A percentile compares a stretch with the other conserved stretches of the same genome.
phyloP scores from a whole-genome alignment of 1,140 invertebrate species.

The Cataglyphis hispanica region DNA sequence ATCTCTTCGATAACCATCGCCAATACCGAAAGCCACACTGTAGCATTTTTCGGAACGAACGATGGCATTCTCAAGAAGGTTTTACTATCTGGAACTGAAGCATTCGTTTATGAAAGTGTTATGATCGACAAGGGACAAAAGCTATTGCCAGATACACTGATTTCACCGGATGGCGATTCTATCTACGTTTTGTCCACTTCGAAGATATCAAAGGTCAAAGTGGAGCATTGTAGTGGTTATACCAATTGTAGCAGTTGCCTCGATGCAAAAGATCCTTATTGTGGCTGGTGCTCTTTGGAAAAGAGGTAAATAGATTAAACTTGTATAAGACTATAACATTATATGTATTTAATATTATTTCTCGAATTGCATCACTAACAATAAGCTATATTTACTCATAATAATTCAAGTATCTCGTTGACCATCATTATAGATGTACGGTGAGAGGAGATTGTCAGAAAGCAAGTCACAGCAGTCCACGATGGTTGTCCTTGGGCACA shows the following conservation, averaged over 20 bases:
- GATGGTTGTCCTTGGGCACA: slow-evolving; percentile 96
- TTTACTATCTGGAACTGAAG: slow-evolving; percentile 89
- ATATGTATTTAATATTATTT: background rate
- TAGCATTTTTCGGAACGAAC: slow-evolving; percentile 96
- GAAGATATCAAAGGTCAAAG: slow-evolving; percentile 95
- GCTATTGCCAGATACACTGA: slow-evolving; percentile 93
- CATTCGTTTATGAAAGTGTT: slow-evolving; percentile 93
- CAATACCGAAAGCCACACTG: slow-evolving; percentile 95
- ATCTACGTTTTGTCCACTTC: slow-evolving; percentile 91
- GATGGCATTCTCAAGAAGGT: slow-evolving; percentile 94
- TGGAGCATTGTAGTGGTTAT: slow-evolving; percentile 96
- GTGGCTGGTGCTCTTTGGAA: slow-evolving; percentile 99
- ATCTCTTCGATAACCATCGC: slow-evolving; percentile 93
- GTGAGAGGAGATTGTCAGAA: slow-evolving; percentile 95
- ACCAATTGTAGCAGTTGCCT: slow-evolving; percentile 96
- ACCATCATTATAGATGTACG: slow-evolving; percentile 90
- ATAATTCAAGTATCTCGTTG: slow-evolving; percentile 9
- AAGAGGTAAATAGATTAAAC: slow-evolving; percentile 89
- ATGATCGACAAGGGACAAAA: slow-evolving; percentile 90
- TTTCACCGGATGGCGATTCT: slow-evolving; percentile 92
- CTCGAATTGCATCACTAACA: background rate
- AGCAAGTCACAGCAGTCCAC: slow-evolving; percentile 94
- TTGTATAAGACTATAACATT: background rate
- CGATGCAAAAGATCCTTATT: slow-evolving; percentile 97
- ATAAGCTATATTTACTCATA: slow-evolving; percentile 57